Percentiles rank a stretch among this genome's conserved stretches.
These are phyloP conservation scores for Halcyon malimbica DNA, from an alignment of 2,113 vertebrate species.

Conservation along the genomic window DNA sequence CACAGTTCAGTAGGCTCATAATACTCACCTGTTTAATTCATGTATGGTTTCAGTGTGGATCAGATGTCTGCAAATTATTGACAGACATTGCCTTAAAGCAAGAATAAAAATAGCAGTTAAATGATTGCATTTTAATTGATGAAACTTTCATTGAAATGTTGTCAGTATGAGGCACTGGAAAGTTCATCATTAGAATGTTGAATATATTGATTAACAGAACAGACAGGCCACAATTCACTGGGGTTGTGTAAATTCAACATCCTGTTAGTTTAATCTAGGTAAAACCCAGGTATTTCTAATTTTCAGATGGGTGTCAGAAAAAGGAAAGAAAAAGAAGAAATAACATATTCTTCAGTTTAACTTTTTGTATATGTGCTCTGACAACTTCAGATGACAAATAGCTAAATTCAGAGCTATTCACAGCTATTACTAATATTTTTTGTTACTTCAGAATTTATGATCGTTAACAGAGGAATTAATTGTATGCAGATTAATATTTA, in stretches of 20 bases:
- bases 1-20: background rate
- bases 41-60: background rate
- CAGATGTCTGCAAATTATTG: conserved; percentile 4
- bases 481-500: background rate
- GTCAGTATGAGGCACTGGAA: background rate
- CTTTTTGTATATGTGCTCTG: background rate
- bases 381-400: conserved; percentile 3
- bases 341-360: background rate
- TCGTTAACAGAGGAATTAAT: background rate
- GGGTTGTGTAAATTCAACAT: background rate
- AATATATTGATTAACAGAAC: background rate
- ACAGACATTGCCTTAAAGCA: background rate
- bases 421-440: background rate
- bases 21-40: background rate
- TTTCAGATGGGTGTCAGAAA: background rate
- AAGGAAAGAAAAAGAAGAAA: background rate
- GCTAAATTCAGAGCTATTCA: background rate
- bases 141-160: conserved; percentile 31
- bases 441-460: background rate
- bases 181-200: background rate
- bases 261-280: background rate
- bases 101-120: conserved; percentile 10
- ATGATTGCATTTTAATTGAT: background rate
- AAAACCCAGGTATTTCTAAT: background rate
- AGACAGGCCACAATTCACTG: background rate